Base-by-base conservation (phyloP, 2,113 vertebrate genomes). In the Oreotrochilus melanogaster region DNA sequence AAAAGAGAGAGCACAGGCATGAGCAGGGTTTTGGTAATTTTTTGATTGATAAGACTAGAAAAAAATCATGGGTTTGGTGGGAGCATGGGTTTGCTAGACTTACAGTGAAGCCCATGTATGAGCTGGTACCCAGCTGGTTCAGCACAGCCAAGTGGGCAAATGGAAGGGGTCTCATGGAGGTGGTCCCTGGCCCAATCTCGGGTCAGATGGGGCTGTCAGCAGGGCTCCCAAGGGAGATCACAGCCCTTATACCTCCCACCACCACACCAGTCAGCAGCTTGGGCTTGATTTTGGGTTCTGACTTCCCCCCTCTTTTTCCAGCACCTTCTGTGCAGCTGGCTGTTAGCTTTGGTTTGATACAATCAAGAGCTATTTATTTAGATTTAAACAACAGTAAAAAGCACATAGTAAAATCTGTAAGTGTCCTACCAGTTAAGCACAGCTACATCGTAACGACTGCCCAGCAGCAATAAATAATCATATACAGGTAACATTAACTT, bases 401-500 rank as follows among this genome's bases (percentile, higher is more conserved):
- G 56, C 90, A 90, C 69, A 22, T 86, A 93, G 90, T 95, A 96
- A 97, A 96, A 92, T 72, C 86, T 48, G 23, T 56, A 88, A 95
- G 93, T 96, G 85, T 94, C 95, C 92, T 90, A 96, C 88, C 51
- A 88, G 82, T 93, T 96, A 95, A 96, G 72, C 75, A 80, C 79
- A 93, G 82, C 53, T 72, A 83, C 50, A 61, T 74, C 78, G 37
- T 93, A 96, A 94, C 4, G n/a, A 90, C 75, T 96, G 88, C 93
- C 93, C 95, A 84, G 95, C 79, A 95, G 92, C 93, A 72, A 93
- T 96, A 97, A 97, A 96, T 96, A 95, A 96, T 92, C 87, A 67
- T 73, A 91, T 69, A 70, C 75, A 90, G 92, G 91, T 95, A 92
- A 81, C 93, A 88, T 96, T 92, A 93, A 96, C 75, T 97, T 96